phyloP scores from a whole-genome alignment of 2,797 vertebrate species.

The Danio choprae region DNA sequence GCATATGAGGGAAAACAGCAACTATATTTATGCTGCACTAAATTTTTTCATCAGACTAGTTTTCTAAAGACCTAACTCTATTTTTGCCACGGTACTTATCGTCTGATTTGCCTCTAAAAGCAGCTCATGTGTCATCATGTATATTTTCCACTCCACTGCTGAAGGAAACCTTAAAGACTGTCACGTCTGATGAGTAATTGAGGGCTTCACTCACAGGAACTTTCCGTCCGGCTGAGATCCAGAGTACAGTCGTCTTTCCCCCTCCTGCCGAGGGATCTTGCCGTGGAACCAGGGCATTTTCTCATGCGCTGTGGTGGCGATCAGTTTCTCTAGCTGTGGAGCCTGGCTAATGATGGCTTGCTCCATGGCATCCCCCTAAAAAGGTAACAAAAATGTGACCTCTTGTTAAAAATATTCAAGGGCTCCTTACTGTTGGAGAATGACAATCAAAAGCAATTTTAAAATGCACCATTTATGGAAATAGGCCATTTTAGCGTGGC shows the following conservation, averaged over 20 bases:
- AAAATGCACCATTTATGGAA: background rate
- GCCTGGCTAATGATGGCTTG: conserved; percentile 96
- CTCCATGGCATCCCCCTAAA: conserved; percentile 92
- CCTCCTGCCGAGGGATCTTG: conserved; percentile 82
- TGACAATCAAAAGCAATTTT: conserved; percentile 4
- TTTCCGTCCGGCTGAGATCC: conserved; percentile 92
- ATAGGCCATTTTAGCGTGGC: too few relatives aligned
- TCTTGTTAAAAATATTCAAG: background rate
- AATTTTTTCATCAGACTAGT: background rate
- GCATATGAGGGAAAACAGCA: background rate
- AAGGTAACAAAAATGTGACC: conserved; percentile 2
- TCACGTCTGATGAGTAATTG: conserved; percentile 3
- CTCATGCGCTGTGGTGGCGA: conserved; percentile 93
- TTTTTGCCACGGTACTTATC: background rate
- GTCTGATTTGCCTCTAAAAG: conserved; percentile 10
- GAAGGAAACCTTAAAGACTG: conserved; percentile 8
- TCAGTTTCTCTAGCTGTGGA: conserved; percentile 94
- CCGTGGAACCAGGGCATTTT: conserved; percentile 93
- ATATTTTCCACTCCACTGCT: background rate
- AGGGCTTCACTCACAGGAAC: conserved; percentile 86
- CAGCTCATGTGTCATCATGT: conserved; percentile 11
- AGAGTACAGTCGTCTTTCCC: conserved; percentile 88
- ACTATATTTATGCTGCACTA: background rate
- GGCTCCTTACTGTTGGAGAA: background rate
- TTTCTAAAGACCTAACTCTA: background rate